Conservation (phyloP, 1,140 invertebrate species). For the Hetaerina americana region DNA sequence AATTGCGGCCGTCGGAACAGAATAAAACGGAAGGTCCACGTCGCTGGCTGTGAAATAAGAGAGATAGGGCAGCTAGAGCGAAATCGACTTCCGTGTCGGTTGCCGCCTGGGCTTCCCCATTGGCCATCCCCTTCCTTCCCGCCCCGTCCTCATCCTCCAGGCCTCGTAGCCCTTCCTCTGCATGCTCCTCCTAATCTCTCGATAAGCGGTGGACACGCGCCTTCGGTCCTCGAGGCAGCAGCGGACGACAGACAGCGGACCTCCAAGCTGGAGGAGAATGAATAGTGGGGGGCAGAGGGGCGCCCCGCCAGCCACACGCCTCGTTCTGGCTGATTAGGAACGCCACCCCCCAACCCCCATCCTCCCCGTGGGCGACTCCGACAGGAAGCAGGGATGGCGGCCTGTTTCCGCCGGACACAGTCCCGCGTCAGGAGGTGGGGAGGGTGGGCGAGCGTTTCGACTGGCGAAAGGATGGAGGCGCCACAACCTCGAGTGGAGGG, state of each 20-base stretch:
- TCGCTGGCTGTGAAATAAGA: no score
- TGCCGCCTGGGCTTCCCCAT: background rate
- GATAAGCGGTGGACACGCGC: background rate
- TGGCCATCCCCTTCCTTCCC: no score
- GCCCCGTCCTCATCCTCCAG: no score
- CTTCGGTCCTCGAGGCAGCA: background rate
- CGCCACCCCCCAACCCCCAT: no score
- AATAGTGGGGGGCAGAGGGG: background rate
- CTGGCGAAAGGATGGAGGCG: no score
- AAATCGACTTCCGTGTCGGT: background rate
- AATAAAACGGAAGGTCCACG: no score
- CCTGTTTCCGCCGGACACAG: background rate
- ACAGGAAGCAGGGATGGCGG: background rate
- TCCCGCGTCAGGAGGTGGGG: no score
- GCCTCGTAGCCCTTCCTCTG: no score
- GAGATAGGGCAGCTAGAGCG: no score
- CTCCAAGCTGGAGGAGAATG: no score
- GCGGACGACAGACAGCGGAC: background rate
- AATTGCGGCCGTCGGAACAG: no score
- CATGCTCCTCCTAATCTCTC: background rate
- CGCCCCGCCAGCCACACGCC: background rate
- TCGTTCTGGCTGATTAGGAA: background rate
- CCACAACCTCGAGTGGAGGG: background rate
- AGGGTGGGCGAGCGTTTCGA: background rate
- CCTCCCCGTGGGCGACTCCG: background rate